Conservation (phyloP, 2,888 invertebrate species). For the Netelia melanura region DNA sequence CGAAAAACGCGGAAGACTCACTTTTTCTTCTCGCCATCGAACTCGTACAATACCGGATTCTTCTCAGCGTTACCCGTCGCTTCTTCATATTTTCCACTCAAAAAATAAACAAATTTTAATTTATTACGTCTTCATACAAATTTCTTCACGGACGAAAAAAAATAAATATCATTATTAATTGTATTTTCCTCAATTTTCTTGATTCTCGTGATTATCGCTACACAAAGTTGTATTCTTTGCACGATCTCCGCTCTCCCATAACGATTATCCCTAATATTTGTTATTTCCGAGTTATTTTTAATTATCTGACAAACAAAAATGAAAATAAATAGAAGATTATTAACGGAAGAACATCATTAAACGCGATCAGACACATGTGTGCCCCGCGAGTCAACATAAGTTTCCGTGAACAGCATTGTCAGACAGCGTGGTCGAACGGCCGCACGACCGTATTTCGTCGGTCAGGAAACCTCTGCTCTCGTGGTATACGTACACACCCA, state of each 20-base stretch:
- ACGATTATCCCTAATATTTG: no score
- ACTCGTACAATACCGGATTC: slow-evolving; percentile 23
- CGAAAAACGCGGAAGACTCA: not conserved
- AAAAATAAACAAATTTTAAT: slow-evolving; percentile 32
- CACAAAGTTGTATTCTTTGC: no score
- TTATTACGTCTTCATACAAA: not conserved
- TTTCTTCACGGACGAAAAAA: not conserved
- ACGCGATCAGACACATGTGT: slow-evolving; percentile 65
- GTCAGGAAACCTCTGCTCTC: slow-evolving; percentile 49
- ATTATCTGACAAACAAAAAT: no score
- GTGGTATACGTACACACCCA: slow-evolving; percentile 42
- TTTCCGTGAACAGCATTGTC: slow-evolving; percentile 78
- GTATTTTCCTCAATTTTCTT: not conserved
- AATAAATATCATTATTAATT: not conserved
- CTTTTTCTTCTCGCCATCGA: not conserved
- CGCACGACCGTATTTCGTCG: slow-evolving; percentile 70
- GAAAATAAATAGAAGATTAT: not conserved
- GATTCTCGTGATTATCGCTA: no score
- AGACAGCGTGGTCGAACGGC: slow-evolving; percentile 63
- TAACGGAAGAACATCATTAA: slow-evolving; percentile 58
- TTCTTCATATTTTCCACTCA: slow-evolving; percentile 49
- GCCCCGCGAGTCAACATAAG: slow-evolving; percentile 56
- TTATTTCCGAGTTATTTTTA: no score
- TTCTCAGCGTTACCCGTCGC: slow-evolving; percentile 31
- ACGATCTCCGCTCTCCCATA: no score